A percentile compares a stretch with the other conserved stretches of the same genome.
Conservation (phyloP, 2,888 invertebrate species). For the Platypus cylindrus region DNA sequence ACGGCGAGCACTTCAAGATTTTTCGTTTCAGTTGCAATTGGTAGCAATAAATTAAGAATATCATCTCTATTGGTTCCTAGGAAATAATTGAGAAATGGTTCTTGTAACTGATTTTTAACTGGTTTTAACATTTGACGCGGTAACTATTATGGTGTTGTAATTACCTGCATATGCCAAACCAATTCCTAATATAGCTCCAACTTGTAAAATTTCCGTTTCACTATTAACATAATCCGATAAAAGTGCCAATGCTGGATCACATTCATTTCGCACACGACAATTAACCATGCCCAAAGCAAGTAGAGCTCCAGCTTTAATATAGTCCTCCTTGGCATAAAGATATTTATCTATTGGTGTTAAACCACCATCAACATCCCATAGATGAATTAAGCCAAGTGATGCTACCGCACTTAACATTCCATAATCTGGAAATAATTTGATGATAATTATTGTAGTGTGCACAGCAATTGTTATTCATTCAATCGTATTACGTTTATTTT, state of each 20-base stretch:
- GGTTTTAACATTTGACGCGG: background rate
- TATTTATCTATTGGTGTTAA: constrained; percentile 97
- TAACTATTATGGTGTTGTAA: background rate
- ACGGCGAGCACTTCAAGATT: constrained; percentile 82
- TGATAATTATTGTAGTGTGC: background rate
- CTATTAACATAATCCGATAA: constrained; percentile 88
- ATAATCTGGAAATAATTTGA: constrained; percentile 9
- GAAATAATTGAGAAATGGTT: background rate
- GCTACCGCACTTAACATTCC: constrained; percentile 97
- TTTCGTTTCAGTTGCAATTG: constrained; percentile 68
- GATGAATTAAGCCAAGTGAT: constrained; percentile 82
- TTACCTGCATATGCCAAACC: constrained; percentile 92
- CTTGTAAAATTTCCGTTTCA: constrained; percentile 68
- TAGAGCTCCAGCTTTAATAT: constrained; percentile 94
- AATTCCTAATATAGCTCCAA: constrained; percentile 75
- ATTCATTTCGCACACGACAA: constrained; percentile 95
- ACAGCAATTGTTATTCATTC: background rate
- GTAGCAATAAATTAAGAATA: constrained; percentile 68
- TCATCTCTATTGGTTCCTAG: constrained; percentile 48
- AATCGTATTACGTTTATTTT: constrained; percentile 13
- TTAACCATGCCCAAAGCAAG: constrained; percentile 95
- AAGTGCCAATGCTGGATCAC: constrained; percentile 93
- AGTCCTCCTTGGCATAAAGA: constrained; percentile 31
- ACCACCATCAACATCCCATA: constrained; percentile 99
- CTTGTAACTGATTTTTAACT: background rate